Evolutionary conservation across 2,113 vertebrate species (phyloP), one percentile per base, ranked within the genome.

Genomic region (Plecotus auritus): DNA sequence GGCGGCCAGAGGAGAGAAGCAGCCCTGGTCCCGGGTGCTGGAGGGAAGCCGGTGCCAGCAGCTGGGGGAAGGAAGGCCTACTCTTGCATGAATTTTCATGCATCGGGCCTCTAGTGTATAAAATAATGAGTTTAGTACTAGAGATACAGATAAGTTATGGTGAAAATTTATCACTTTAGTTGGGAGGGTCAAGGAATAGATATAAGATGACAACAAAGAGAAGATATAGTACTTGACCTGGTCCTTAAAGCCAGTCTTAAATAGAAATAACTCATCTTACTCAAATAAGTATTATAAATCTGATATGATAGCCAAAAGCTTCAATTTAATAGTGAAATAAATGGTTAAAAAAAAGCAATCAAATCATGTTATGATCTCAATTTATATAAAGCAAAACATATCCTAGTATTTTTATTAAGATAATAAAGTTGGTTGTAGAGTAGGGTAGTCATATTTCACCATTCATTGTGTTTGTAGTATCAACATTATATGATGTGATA

Each of bases 301-400:
- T 78, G 1, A 94, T 77, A 73, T 28, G 30, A 85, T 67, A 88
- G 2, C 0, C 54, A 40, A 61, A 86, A 83, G 9, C 30, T 90
- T 97, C 40, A 95, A 69, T 92, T 82, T 72, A 91, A 47, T 88
- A 90, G 18, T 95, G 83, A 93, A 67, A 49, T 93, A 76, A 88
- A 7, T 77, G 28, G 7, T 91, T n/a, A 69, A 85, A 88, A 49
- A 45, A 54, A 69, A 11, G 74, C 7, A 45, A 70, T 74, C 5
- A 87, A 87, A 74, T 66, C 30, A 40, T 26, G 72, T 88, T 30
- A 89, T 74, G 13, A 14, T 83, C 10, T 20, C 32, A 76, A 16
- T 86, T 96, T 94, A 91, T 86, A 35, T 81, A 66, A 89, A 91
- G n/a, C 42, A 73, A 88, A 88, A 90, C n/a, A 23, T 61, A 81